A percentile compares a stretch with the other conserved stretches of the same genome.
Conservation (phyloP, 2,113 vertebrate genomes). For the Mesitornis unicolor region DNA sequence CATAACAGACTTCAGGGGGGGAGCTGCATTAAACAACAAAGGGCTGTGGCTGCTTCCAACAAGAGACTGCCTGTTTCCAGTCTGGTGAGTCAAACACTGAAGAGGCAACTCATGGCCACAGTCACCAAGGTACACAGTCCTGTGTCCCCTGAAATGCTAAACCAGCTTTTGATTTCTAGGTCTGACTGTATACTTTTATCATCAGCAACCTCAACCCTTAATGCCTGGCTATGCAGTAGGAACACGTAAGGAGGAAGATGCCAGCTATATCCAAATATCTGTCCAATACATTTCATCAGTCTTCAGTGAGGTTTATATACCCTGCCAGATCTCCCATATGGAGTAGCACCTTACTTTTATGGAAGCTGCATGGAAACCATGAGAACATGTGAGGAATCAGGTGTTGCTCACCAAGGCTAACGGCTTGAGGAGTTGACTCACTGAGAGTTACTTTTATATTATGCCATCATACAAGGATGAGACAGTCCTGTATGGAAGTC, state of each 20-base stretch:
- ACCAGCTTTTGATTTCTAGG: neutral
- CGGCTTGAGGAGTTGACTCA: neutral
- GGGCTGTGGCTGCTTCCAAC: neutral
- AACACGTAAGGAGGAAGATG: neutral
- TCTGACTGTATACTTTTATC: neutral
- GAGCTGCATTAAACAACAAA: neutral
- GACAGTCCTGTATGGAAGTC: conserved; percentile 11
- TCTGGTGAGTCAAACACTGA: neutral
- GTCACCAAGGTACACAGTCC: neutral
- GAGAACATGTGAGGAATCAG: neutral
- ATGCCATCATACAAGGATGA: neutral
- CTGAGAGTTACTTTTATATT: neutral
- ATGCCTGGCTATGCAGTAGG: neutral
- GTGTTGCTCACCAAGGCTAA: neutral
- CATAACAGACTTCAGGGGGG: neutral
- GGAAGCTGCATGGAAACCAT: neutral
- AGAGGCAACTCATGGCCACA: neutral
- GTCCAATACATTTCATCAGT: neutral
- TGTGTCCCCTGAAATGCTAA: neutral
- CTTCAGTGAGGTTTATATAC: neutral
- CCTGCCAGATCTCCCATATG: neutral
- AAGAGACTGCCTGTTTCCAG: neutral
- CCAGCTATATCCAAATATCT: neutral
- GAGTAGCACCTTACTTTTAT: neutral
- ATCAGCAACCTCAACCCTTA: neutral